Percentiles rank a stretch among this genome's conserved stretches.
Conservation (phyloP, 2,113 vertebrate species). For the Abramis brama region DNA sequence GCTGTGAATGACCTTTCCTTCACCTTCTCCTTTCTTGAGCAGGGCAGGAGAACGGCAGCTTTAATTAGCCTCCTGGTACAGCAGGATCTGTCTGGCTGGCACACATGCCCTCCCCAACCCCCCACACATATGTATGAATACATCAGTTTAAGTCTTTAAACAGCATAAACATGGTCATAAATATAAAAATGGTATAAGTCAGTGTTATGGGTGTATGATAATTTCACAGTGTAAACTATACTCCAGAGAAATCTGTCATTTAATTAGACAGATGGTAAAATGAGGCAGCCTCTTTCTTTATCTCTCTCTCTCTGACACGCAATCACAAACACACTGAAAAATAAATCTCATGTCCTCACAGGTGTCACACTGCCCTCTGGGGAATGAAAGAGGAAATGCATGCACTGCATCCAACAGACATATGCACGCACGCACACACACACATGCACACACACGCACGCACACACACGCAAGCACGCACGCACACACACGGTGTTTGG, state of each 20-base stretch:
- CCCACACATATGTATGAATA: background rate
- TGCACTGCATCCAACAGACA: background rate
- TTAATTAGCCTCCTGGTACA: conserved; percentile 52
- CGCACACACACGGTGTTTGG: no score
- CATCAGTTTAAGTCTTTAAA: background rate
- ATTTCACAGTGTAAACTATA: conserved; percentile 14
- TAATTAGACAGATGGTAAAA: conserved; percentile 34
- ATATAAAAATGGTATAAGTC: conserved; percentile 21
- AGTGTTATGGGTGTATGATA: conserved; percentile 25
- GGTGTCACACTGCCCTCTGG: conserved; percentile 47
- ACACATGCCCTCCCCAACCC: no score
- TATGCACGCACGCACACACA: background rate
- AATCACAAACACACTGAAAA: background rate
- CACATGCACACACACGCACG: no score
- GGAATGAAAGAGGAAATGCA: conserved; percentile 23
- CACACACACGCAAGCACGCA: no score
- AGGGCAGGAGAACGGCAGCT: conserved; percentile 40
- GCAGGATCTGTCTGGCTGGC: conserved; percentile 24
- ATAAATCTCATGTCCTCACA: background rate
- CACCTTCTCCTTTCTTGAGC: conserved; percentile 42
- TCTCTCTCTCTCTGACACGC: conserved; percentile 2
- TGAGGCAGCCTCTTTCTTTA: conserved; percentile 5
- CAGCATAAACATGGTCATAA: conserved; percentile 20
- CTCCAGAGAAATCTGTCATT: conserved; percentile 29
- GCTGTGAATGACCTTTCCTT: conserved; percentile 52